A percentile compares a stretch with the other conserved stretches of the same genome.
Conservation (phyloP, 2,888 invertebrate species). For the Lampropteryx suffumata region DNA sequence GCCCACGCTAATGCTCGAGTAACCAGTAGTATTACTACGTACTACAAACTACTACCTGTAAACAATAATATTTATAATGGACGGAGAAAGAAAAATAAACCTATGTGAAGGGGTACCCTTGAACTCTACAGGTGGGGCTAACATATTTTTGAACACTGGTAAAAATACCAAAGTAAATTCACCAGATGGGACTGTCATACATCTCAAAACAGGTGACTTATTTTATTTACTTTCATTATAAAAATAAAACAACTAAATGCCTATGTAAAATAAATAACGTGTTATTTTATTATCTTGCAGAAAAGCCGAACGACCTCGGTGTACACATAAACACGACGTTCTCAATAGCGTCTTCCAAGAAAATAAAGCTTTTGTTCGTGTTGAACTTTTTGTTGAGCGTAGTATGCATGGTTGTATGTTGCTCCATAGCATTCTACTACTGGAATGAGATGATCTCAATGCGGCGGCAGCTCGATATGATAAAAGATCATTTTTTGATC, state of each 20-base stretch:
- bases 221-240: not conserved
- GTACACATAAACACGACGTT: conserved; percentile 76
- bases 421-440: conserved; percentile 69
- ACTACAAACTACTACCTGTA: too few species aligned
- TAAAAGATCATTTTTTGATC: conserved; percentile 62
- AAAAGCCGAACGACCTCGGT: conserved; percentile 71
- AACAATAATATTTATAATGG: conserved; percentile 63
- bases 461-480: conserved; percentile 63
- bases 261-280: too few species aligned
- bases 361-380: conserved; percentile 72
- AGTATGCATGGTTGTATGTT: conserved; percentile 66
- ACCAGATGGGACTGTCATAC: conserved; percentile 71
- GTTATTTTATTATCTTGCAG: conserved; percentile 55
- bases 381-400: conserved; percentile 71
- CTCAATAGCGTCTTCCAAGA: conserved; percentile 78
- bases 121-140: conserved; percentile 70
- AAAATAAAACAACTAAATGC: too few species aligned
- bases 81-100: conserved; percentile 68
- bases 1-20: conserved; percentile 57
- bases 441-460: conserved; percentile 72
- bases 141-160: conserved; percentile 74
- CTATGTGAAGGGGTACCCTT: conserved; percentile 70
- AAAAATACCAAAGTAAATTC: conserved; percentile 64
- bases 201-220: conserved; percentile 73
- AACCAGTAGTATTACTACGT: conserved; percentile 53